Evolutionary conservation across 1,140 invertebrate species (phyloP).

Genomic region (Pollicipes pollicipes): DNA sequence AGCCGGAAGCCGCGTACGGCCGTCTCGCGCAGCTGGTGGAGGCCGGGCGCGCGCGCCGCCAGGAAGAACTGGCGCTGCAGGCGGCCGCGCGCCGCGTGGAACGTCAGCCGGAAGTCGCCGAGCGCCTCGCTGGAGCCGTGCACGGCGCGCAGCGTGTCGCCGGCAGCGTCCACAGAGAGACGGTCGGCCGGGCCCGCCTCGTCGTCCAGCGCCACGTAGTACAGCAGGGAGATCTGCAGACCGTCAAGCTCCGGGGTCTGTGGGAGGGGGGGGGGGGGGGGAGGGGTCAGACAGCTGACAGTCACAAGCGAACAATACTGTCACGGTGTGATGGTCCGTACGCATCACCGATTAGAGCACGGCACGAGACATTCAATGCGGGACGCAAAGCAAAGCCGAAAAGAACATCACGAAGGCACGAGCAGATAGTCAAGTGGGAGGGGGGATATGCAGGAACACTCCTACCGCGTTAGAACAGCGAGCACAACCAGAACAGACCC

Average conservation of each 20-base stretch:
- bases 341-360: no score
- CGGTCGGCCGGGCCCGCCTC: slow-evolving; percentile 22
- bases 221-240: slow-evolving; percentile 29
- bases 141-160: slow-evolving; percentile 41
- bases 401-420: no score
- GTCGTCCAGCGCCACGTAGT: slow-evolving; percentile 29
- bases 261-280: no score
- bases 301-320: no score
- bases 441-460: no score
- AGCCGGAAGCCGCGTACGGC: slow-evolving; percentile 34
- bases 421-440: no score
- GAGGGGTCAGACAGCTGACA: background rate
- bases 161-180: slow-evolving; percentile 28
- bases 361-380: no score
- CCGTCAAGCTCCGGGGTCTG: slow-evolving; percentile 13
- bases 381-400: no score
- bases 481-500: no score
- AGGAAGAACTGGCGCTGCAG: slow-evolving; percentile 52
- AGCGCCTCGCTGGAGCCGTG: slow-evolving; percentile 55
- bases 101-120: slow-evolving; percentile 51
- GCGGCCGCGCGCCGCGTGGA: slow-evolving; percentile 28
- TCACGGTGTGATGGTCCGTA: no score
- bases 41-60: slow-evolving; percentile 45
- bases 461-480: no score
- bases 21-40: slow-evolving; percentile 59